Percentiles rank a stretch among this genome's conserved stretches.
Evolutionary conservation across 2,113 vertebrate genomes (phyloP).

Genomic region (Zapus hudsonius): DNA sequence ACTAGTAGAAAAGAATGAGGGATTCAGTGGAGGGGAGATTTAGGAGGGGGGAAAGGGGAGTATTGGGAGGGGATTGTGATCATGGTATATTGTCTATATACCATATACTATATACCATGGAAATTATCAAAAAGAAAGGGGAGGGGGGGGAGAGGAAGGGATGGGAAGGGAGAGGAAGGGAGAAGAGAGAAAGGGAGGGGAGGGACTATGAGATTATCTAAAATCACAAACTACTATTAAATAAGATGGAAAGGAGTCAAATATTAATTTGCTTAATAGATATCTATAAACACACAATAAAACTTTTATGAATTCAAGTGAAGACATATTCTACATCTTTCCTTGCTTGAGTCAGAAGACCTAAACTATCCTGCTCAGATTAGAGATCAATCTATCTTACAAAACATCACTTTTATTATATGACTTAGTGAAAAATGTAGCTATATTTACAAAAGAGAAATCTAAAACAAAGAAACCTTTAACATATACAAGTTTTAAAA

Average conservation of each 20-base stretch:
- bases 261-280: slow-evolving; percentile 22
- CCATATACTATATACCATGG: too few species aligned
- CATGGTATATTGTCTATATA: too few species aligned
- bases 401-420: background rate
- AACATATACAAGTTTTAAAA: background rate
- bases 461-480: background rate
- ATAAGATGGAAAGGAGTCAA: background rate
- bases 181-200: too few species aligned
- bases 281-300: background rate
- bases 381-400: background rate
- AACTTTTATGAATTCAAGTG: background rate
- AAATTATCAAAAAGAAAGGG: too few species aligned
- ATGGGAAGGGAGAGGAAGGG: too few species aligned
- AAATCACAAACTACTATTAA: slow-evolving; percentile 22
- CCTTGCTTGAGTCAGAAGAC: background rate
- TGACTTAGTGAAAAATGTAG: background rate
- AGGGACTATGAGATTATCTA: background rate
- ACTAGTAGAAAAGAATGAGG: too few species aligned
- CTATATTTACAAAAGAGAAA: background rate
- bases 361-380: background rate
- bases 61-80: too few species aligned
- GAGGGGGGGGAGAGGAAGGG: too few species aligned
- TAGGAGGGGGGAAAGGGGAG: too few species aligned
- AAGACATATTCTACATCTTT: background rate
- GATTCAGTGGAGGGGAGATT: too few species aligned